These are phyloP conservation scores for Protomyctophum bolini DNA, from an alignment of 2,113 vertebrate species.

Conservation along the genomic window DNA sequence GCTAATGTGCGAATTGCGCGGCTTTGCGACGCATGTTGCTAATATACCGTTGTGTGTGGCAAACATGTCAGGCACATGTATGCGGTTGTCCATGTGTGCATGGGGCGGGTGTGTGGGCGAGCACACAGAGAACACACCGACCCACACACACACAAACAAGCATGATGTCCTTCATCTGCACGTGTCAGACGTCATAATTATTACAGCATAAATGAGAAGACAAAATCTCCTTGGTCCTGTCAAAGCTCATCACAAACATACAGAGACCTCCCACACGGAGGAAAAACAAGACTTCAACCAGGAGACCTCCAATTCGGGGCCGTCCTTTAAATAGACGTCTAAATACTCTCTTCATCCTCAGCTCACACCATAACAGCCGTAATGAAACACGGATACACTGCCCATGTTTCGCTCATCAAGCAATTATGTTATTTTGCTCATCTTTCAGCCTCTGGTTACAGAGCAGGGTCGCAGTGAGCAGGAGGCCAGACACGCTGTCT, in stretches of 20 bases:
- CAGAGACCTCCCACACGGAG: constrained; percentile 31
- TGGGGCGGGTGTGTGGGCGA: neutral
- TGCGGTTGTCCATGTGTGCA: constrained; percentile 17
- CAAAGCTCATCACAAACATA: constrained; percentile 21
- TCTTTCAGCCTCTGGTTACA: constrained; percentile 58
- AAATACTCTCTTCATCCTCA: constrained; percentile 12
- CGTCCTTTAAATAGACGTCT: constrained; percentile 29
- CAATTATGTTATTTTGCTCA: constrained; percentile 52
- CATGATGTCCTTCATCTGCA: constrained; percentile 27
- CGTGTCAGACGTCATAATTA: constrained; percentile 24
- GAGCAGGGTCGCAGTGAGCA: neutral
- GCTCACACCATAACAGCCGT: neutral
- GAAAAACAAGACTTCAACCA: constrained; percentile 25
- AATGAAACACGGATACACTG: constrained; percentile 22
- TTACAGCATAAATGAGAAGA: constrained; percentile 29
- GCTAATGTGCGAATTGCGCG: constrained; percentile 10
- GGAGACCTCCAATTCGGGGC: constrained; percentile 5
- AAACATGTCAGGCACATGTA: constrained; percentile 38
- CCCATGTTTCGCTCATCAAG: constrained; percentile 59
- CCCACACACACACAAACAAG: constrained; percentile 1
- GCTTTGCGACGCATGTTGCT: constrained; percentile 12
- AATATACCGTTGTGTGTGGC: constrained; percentile 24
- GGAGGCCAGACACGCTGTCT: constrained; percentile 34
- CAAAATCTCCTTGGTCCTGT: constrained; percentile 35
- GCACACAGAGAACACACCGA: neutral